A percentile compares a stretch with the other conserved stretches of the same genome.
Evolutionary conservation across 2,888 invertebrate species (phyloP).

Genomic region (Campoletis raptor): DNA sequence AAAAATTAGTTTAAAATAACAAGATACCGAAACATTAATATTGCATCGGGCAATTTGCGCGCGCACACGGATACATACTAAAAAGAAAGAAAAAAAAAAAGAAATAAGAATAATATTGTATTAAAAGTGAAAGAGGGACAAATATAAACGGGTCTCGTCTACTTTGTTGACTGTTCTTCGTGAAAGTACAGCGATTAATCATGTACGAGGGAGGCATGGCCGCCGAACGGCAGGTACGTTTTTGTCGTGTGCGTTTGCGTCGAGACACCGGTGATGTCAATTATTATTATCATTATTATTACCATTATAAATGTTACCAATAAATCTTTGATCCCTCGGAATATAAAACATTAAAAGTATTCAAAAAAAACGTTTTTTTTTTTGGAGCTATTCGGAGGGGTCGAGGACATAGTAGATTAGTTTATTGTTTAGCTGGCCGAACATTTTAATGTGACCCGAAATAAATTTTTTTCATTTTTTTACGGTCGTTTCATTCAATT

Average conservation of each 20-base stretch:
- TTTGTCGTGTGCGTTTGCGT: constrained; percentile 60
- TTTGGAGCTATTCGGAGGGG: constrained; percentile 30
- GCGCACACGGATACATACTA: background rate
- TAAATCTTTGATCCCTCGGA: constrained; percentile 58
- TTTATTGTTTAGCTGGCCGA: constrained; percentile 46
- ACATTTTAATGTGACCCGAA: constrained; percentile 47
- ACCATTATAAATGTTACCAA: constrained; percentile 16
- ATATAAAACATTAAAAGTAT: constrained; percentile 25
- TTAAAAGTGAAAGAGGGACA: constrained; percentile 50
- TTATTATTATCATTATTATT: constrained; percentile 42
- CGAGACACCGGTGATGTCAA: constrained; percentile 44
- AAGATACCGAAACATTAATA: constrained; percentile 1
- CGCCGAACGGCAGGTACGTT: constrained; percentile 83
- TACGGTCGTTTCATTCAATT: background rate
- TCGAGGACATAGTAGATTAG: constrained; percentile 49
- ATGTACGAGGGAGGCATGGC: constrained; percentile 84
- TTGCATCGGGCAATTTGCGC: constrained; percentile 38
- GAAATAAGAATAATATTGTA: constrained; percentile 32
- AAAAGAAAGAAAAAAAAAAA: background rate
- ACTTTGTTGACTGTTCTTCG: constrained; percentile 49
- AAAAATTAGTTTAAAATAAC: constrained; percentile 48
- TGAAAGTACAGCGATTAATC: constrained; percentile 69
- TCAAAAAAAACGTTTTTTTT: background rate
- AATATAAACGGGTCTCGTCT: constrained; percentile 22
- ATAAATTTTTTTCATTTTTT: constrained; percentile 12